Conservation (phyloP, 2,888 invertebrate species). For the Ceraclea dissimilis region DNA sequence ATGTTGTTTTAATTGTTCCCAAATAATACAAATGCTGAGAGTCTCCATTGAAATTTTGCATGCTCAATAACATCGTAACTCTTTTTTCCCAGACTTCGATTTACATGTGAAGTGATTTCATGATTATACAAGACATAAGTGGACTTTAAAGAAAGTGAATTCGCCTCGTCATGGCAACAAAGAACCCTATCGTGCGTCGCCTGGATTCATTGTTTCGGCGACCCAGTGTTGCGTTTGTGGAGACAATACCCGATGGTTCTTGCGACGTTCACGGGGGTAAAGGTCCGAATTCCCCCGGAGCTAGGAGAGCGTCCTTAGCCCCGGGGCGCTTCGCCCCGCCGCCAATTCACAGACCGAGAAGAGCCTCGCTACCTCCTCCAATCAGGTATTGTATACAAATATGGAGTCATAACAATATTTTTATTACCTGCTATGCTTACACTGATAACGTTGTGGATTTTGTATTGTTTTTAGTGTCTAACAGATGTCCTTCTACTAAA, state of each 20-base stretch:
- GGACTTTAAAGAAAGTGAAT: not conserved
- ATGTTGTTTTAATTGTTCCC: not conserved
- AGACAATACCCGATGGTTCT: slow-evolving; percentile 53
- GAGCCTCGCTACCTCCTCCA: slow-evolving; percentile 40
- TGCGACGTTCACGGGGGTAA: slow-evolving; percentile 62
- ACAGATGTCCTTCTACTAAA: too few species aligned
- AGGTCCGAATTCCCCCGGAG: not conserved
- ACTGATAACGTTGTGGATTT: too few species aligned
- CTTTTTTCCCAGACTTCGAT: too few species aligned
- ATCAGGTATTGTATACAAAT: slow-evolving; percentile 10
- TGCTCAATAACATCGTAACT: too few species aligned
- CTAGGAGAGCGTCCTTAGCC: slow-evolving; percentile 18
- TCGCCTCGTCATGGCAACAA: slow-evolving; percentile 29
- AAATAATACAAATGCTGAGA: too few species aligned
- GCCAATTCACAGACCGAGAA: slow-evolving; percentile 43
- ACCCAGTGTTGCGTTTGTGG: slow-evolving; percentile 42
- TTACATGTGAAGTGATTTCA: too few species aligned
- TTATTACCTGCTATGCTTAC: not conserved
- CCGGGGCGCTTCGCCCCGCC: slow-evolving; percentile 38
- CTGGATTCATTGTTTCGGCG: slow-evolving; percentile 66
- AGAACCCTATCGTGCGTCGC: slow-evolving; percentile 61
- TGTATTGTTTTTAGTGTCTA: too few species aligned
- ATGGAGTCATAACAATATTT: not conserved
- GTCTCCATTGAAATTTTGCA: too few species aligned
- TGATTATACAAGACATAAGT: too few species aligned